phyloP scores from a whole-genome alignment of 2,113 vertebrate genomes.

The Phrynosoma platyrhinos region DNA sequence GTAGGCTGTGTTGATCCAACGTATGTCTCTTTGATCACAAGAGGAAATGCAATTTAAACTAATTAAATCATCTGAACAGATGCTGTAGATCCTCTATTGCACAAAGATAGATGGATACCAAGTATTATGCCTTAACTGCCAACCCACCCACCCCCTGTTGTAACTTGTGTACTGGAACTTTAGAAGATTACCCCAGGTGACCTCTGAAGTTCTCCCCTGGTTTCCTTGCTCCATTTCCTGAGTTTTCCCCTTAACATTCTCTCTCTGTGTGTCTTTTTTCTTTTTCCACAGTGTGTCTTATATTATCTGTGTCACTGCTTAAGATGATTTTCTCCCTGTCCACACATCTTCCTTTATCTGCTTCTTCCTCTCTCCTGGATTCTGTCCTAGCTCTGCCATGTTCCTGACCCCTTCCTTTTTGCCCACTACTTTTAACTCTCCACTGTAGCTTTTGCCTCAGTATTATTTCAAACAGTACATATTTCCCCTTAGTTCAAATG shows the following conservation, averaged over 20 bases:
- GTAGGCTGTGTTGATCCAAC: neutral
- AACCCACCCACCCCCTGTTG: no score
- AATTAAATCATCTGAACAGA: neutral
- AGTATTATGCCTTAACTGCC: neutral
- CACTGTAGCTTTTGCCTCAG: neutral
- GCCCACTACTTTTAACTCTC: slow-evolving; percentile 49
- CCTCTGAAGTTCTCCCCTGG: slow-evolving; percentile 65
- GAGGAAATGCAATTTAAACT: neutral
- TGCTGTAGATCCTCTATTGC: neutral
- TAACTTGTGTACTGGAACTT: slow-evolving; percentile 69
- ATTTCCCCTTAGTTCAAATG: slow-evolving; percentile 59
- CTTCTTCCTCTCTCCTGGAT: slow-evolving; percentile 45
- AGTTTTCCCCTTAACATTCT: slow-evolving; percentile 67
- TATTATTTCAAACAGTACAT: slow-evolving; percentile 1
- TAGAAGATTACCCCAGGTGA: slow-evolving; percentile 66
- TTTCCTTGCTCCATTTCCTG: slow-evolving; percentile 70
- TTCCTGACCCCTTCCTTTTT: slow-evolving; percentile 22
- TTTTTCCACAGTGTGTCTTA: slow-evolving; percentile 48
- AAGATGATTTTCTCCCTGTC: slow-evolving; percentile 49
- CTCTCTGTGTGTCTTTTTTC: slow-evolving; percentile 41
- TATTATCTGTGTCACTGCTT: slow-evolving; percentile 46
- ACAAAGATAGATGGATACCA: neutral
- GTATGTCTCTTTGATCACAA: neutral
- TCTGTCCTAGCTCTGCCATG: slow-evolving; percentile 37
- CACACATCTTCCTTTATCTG: slow-evolving; percentile 57